Evolutionary conservation across 1,140 invertebrate species (phyloP), one percentile per base, ranked within the genome.

Genomic region (Pteromalus puparum): DNA sequence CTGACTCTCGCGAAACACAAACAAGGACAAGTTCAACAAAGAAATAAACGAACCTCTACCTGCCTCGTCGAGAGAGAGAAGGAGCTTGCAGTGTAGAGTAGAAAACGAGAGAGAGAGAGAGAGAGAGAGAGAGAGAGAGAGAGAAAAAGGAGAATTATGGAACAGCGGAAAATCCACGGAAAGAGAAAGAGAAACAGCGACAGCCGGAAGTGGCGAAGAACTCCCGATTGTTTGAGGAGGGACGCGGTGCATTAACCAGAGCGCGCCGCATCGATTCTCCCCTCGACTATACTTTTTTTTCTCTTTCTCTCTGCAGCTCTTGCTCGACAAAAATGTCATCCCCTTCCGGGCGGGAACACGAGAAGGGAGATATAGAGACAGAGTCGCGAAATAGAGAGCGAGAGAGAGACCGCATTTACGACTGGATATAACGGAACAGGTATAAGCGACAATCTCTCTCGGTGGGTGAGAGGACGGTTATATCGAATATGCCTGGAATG

Each of bases 401-500:
- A 70, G 21, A n/a, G 53, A 7, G 53, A 61, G 21, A 42, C 24
- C 53, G 18, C 78, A 46, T 81, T 86, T 74, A 84, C 10, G 65
- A 84, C 42, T 80, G 83, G 78, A 61, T 65, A 61, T 65, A 84
- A 83, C 85, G 70, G 65, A 87, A 87, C 84, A 83, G 84, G 74
- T 84, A 80, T 24, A 28, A 81, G 70, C 30, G 67, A 72, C 80
- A 82, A 87, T 85, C 76, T 86, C 80, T 80, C 30, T 5, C 4
- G 3, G 30, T n/a, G 61, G 79, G 74, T 26, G 72, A 61, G 65
- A 76, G 53, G 42, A 83, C 46, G 85, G 88, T 90, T 90, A 90
- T 90, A 90, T 90, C 87, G 87, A 89, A 91, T 90, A 90, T 88
- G 82, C 87, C 82, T 18, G 86, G 87, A 91, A 89, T 90, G 85